phyloP scores from a whole-genome alignment of 2,888 invertebrate species.

The Penaeus monodon region DNA sequence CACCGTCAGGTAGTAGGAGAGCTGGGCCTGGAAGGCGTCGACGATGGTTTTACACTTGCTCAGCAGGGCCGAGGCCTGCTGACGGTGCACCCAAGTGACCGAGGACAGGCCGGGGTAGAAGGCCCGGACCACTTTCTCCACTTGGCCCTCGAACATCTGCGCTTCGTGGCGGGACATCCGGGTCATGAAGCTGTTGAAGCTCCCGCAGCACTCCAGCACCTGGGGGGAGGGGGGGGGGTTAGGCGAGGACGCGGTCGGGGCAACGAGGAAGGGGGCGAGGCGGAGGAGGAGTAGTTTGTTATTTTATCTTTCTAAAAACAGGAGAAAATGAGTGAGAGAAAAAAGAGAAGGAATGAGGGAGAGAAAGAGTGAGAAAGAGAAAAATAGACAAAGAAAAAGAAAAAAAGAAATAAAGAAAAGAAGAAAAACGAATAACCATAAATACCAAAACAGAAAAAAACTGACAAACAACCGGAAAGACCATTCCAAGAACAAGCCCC shows the following conservation, averaged over 20 bases:
- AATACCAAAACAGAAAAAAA: too few relatives aligned
- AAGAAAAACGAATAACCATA: too few relatives aligned
- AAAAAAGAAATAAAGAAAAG: too few relatives aligned
- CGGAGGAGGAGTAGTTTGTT: too few relatives aligned
- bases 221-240: not conserved
- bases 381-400: too few relatives aligned
- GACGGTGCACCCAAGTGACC: slow-evolving; percentile 48
- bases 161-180: slow-evolving; percentile 59
- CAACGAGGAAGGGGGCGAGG: too few relatives aligned
- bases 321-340: too few relatives aligned
- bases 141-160: slow-evolving; percentile 51
- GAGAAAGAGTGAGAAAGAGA: too few relatives aligned
- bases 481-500: not conserved
- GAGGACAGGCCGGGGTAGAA: slow-evolving; percentile 51
- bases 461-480: too few relatives aligned
- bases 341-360: too few relatives aligned
- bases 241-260: too few relatives aligned
- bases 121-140: slow-evolving; percentile 45
- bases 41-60: slow-evolving; percentile 37
- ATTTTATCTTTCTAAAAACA: too few relatives aligned
- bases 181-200: slow-evolving; percentile 58
- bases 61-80: slow-evolving; percentile 31
- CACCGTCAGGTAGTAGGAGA: slow-evolving; percentile 46
- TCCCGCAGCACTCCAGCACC: slow-evolving; percentile 42
- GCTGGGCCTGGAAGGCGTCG: slow-evolving; percentile 38